Base-by-base conservation (phyloP, 2,797 vertebrate species). In the Pangasius djambal region DNA sequence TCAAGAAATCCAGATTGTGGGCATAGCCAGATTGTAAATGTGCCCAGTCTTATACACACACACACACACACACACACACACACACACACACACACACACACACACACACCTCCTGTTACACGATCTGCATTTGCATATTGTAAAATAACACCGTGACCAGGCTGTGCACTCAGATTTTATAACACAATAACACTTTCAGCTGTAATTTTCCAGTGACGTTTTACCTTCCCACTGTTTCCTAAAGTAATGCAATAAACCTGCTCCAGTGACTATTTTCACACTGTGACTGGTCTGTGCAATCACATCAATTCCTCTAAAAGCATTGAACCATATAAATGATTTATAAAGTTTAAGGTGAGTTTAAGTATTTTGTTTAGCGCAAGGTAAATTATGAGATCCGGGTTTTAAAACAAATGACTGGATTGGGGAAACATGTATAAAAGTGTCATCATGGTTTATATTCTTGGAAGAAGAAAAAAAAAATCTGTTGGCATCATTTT, bases 121-220 rank as follows among this genome's bases (percentile, higher is more conserved):
- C 1, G 22, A 48, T 48, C 72, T 9, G 44, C 13, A 79, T 79
- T 79, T 79, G n/a, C 48, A 55, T 79, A 55, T 34, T 55, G 77
- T 37, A 81, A 81, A 81, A 81, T 59, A 81, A 34, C 55, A 81
- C 52, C 22, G 52, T 57, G 31, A 81, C 9, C 78, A 81, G 18
- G 22, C 31, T 81, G 52, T 81, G 52, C 55, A 57, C 31, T 37
- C 7, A 20, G n/a, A 48, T 77, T 48, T 77, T 22, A 9, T n/a
- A 78, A 16, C 5, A 18, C 75, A 81, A 18, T 57, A 81, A 28
- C 34, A 61, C 34, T 6, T 40, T 40, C 57, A 63, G 37, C 59
- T 44, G 25, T 48, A 83, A 28, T 83, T 63, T 83, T 83, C 22
- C 22, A n/a, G n/a, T 20, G 55, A 82, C 55, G 13, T 59, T 61